Base-by-base conservation (phyloP, 2,797 vertebrate species). In the Amphiprion clarkii region DNA sequence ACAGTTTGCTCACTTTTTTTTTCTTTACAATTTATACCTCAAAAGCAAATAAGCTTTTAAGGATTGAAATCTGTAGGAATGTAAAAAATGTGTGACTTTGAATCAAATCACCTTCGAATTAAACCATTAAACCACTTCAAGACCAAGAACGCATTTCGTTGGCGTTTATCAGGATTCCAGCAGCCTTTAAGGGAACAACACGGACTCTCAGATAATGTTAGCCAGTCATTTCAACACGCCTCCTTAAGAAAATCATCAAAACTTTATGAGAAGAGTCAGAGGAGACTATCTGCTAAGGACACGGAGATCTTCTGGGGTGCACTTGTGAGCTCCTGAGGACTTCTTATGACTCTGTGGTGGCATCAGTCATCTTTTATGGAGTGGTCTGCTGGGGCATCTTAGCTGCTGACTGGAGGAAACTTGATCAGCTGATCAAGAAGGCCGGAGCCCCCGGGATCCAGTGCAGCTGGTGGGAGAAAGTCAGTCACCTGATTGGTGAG, bases 91-190 rank as follows among this genome's bases (percentile, higher is more conserved):
- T 27, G 23, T 13, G 12, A 56, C 64, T 69, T 64, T 31, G 62
- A 49, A 25, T 72, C 14, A 68, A 75, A 65, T 63, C 42, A 60
- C 42, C 25, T n/a, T 23, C 66, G 27, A 71, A 67, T 57, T 57
- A 68, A 44, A 80, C 53, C 36, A 67, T 57, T 57, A 68, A 44
- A 80, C 53, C 36, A 23, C 19, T 52, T 53, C 33, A 69, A 79
- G 60, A 69, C 31, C 33, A 36, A 61, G 59, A 58, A 6, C 44
- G 78, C 33, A 42, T 66, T 76, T 76, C 52, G 23, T 23, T 23
- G 23, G 23, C 23, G 23, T 23, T 23, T 23, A 69, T 55, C 46
- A 58, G 83, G 83, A 87, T 81, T 83, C 78, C 23, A 77, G 25
- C 25, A 23, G 33, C 42, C 53, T 55, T 82, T 61, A 66, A 74